Evolutionary conservation across 2,888 invertebrate species (phyloP).

Genomic region (Apodemia duryi): DNA sequence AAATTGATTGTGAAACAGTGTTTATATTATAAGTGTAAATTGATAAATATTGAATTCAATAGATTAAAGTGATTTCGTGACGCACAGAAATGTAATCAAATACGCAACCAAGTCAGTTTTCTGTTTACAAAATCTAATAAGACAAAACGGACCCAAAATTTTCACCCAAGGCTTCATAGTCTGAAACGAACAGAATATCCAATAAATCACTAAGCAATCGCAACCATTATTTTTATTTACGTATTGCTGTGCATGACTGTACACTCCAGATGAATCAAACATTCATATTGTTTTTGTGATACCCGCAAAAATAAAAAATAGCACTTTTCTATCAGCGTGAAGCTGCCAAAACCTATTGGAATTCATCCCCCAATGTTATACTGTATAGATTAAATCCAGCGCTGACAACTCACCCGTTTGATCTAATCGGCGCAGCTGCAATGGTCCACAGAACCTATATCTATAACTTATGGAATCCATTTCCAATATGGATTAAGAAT

Average conservation of each 20-base stretch:
- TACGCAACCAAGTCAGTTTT: too few species aligned
- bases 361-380: slow-evolving; percentile 4
- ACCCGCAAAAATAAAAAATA: neutral
- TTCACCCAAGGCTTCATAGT: too few species aligned
- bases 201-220: too few species aligned
- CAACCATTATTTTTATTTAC: too few species aligned
- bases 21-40: too few species aligned
- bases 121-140: too few species aligned
- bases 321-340: neutral
- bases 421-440: slow-evolving; percentile 20
- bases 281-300: neutral
- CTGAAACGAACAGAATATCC: too few species aligned
- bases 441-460: slow-evolving; percentile 8
- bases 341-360: neutral
- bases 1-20: too few species aligned
- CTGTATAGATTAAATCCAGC: slow-evolving; percentile 17
- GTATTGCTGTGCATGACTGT: neutral
- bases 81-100: too few species aligned
- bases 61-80: too few species aligned
- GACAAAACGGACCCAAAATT: too few species aligned
- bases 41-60: too few species aligned
- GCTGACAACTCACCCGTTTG: slow-evolving; percentile 18
- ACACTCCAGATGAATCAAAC: neutral
- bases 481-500: neutral
- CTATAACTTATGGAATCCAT: slow-evolving; percentile 1